Conservation (phyloP, 2,888 invertebrate genomes). For the Cheiracanthium punctorium region DNA sequence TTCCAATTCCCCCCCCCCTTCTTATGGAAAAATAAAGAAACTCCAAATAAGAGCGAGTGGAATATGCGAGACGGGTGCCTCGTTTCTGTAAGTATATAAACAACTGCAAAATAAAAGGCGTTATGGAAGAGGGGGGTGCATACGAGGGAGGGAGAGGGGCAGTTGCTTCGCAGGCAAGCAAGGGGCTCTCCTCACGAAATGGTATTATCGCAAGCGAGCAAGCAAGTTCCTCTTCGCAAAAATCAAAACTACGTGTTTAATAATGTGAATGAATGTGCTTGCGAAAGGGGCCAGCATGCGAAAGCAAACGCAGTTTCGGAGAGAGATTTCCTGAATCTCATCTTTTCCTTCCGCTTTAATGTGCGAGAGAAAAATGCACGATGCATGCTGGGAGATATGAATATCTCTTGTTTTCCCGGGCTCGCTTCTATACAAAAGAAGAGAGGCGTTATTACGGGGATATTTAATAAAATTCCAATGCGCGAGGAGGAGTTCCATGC, state of each 20-base stretch:
- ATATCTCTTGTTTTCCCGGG: constrained; percentile 40
- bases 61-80: constrained; percentile 10
- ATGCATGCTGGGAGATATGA: constrained; percentile 44
- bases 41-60: constrained; percentile 1
- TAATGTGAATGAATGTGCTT: constrained; percentile 51
- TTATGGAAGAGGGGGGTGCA: background rate
- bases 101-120: constrained; percentile 23
- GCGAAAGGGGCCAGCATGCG: constrained; percentile 37
- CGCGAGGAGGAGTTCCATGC: background rate
- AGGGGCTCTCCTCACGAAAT: constrained; percentile 22
- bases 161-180: no score
- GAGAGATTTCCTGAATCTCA: no score
- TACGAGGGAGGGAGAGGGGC: no score
- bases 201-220: constrained; percentile 69
- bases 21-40: background rate
- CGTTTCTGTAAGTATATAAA: constrained; percentile 57
- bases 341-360: no score
- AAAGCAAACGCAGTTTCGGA: no score
- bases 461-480: constrained; percentile 55
- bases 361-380: constrained; percentile 29
- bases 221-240: constrained; percentile 35
- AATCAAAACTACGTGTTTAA: constrained; percentile 51
- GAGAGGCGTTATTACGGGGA: constrained; percentile 29
- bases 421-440: constrained; percentile 48
- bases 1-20: constrained; percentile 6